Evolutionary conservation across 2,797 vertebrate species (phyloP), one percentile per base, ranked within the genome.

Genomic region (Clarias laeviceps): DNA sequence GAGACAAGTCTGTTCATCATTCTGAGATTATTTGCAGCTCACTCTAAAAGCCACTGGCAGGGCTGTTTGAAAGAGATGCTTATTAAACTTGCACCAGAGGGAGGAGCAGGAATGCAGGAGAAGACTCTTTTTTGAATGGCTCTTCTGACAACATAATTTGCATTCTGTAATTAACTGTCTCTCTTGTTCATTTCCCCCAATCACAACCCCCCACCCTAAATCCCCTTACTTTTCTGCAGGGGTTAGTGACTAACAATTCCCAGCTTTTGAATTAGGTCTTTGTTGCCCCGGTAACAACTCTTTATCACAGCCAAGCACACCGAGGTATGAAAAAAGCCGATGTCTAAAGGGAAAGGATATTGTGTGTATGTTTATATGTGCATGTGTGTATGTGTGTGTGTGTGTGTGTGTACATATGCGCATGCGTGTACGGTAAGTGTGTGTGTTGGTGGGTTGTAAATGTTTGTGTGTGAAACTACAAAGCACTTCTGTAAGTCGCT

Each of bases 121-220:
- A 59, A 88, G 88, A 87, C 82, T 88, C 87, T 89, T 91, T 92
- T 88, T 89, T 93, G 89, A 94, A 92, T 91, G 91, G 90, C 89
- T 91, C 89, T 89, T 91, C 91, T 92, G 93, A 94, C 93, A 93
- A 90, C 91, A 91, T 94, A 62, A 95, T 95, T 95, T 95, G 93
- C 94, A 95, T 95, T 94, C 90, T 89, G 90, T 94, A 95, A 95
- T 95, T 95, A 95, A 93, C 93, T 93, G 91, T 91, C 92, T 92
- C 88, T 91, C 88, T 89, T 72, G n/a, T 70, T 87, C 74, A 78
- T 65, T 82, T 54, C 20, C 73, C 69, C n/a, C 70, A 74, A 76
- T 50, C 12, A 54, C 59, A 27, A 18, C 6, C n/a, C 9, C 64
- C 17, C 82, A 59, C n/a, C 20, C 54, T 68, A 15, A 80, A 82